phyloP scores from a whole-genome alignment of 2,888 invertebrate genomes.

The Diarsia rubi region DNA sequence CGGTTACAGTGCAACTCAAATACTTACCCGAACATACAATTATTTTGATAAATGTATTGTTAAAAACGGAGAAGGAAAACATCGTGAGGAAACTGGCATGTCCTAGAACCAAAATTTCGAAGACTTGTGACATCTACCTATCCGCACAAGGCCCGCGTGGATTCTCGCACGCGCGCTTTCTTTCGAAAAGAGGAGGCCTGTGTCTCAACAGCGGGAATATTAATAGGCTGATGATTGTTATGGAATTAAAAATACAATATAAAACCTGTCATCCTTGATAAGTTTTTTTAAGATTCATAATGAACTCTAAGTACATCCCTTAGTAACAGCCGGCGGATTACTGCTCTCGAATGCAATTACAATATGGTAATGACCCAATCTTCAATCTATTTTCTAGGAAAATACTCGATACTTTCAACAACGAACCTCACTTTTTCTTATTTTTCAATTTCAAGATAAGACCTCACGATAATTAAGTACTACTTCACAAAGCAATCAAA shows the following conservation, averaged over 20 bases:
- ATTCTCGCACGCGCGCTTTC: too few relatives aligned
- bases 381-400: background rate
- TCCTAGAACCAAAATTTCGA: too few relatives aligned
- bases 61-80: too few relatives aligned
- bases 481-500: slow-evolving; percentile 3
- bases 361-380: background rate
- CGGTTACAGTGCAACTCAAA: background rate
- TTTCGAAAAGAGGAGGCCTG: too few relatives aligned
- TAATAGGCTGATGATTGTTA: too few relatives aligned
- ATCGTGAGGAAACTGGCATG: too few relatives aligned
- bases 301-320: background rate
- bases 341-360: slow-evolving; percentile 7
- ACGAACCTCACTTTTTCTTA: background rate
- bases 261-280: background rate
- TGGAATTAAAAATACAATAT: slow-evolving; percentile 8
- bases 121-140: too few relatives aligned
- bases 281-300: background rate
- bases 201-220: too few relatives aligned
- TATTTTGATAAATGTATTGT: too few relatives aligned
- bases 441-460: background rate
- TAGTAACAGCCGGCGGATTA: background rate
- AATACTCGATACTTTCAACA: background rate
- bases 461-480: background rate
- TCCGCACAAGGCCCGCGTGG: too few relatives aligned
- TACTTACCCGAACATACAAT: background rate